Evolutionary conservation across 2,888 invertebrate genomes (phyloP), one percentile per base, ranked within the genome.

Genomic region (Lacanobia wlatinum): DNA sequence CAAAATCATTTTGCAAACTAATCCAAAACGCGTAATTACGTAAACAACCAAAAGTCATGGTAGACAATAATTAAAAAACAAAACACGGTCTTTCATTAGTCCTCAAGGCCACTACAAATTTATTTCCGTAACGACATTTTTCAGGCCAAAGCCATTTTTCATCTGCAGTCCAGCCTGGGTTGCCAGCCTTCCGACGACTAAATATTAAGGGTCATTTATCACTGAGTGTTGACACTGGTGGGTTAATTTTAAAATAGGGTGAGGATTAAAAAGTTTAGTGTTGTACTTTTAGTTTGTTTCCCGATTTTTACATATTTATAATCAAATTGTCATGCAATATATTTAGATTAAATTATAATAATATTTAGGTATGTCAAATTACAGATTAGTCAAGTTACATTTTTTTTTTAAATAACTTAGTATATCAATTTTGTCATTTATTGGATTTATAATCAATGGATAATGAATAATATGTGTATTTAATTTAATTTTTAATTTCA

Each of bases 141-240:
- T 76, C 66, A 59, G 55, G 40, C 18, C 5, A 10, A 38, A 46
- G 56, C 48, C 60, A 82, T 82, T 78, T 78, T 83, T 81, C 76
- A 76, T 82, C 71, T 76, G 73, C 83, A 82, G 80, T 82, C 82
- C 80, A 76, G 53, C 34, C 28, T 34, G 43, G 62, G 53, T 12
- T 52, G 56, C 46, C 62, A 40, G 76, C 12, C 76, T 43, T 48
- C 61, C 14, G 8, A 63, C 75, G n/a, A 62, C 69, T 76, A 38
- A 65, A 80, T 81, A 61, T 63, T 34, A 46, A 53, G 46, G 40
- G 23, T 80, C 52, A 80, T 77, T 77, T 76, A 77, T 77, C 81
- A 77, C n/a, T 14, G 18, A 76, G 10, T 59, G 60, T 28, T 74
- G 80, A 52, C 58, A 43, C 38, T 62, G 52, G 76, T n/a, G 61